A percentile compares a stretch with the other conserved stretches of the same genome.
These are phyloP conservation scores for Vombatus ursinus DNA, from an alignment of 2,113 vertebrate species.

Conservation along the genomic window DNA sequence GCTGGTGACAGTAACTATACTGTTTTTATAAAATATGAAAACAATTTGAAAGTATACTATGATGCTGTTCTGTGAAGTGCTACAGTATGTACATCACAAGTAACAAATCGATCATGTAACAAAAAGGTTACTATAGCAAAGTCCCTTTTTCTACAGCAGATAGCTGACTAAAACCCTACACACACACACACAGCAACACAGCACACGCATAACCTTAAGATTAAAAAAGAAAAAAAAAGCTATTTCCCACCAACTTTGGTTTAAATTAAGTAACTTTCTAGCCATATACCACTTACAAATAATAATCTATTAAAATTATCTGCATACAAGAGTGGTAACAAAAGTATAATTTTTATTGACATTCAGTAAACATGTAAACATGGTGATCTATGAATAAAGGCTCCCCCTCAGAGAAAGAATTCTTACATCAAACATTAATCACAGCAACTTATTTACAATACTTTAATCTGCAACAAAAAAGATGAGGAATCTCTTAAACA, in stretches of 20 bases:
- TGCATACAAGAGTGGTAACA: conserved; percentile 23
- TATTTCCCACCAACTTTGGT: background rate
- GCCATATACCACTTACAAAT: conserved; percentile 14
- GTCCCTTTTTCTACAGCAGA: conserved; percentile 54
- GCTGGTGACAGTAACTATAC: background rate
- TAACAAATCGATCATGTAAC: background rate
- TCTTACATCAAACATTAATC: background rate
- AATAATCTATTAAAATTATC: background rate
- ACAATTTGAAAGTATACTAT: conserved; percentile 1
- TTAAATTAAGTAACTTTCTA: conserved; percentile 4
- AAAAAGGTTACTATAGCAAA: conserved; percentile 50
- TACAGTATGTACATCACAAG: background rate
- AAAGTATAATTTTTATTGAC: background rate
- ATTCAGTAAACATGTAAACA: conserved; percentile 19
- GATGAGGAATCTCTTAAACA: background rate
- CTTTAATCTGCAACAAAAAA: conserved; percentile 10
- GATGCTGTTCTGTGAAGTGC: background rate
- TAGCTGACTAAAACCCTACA: conserved; percentile 53
- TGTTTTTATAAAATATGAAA: background rate
- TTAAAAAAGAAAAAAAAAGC: conserved; percentile 12
- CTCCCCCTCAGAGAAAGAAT: conserved; percentile 26
- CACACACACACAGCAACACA: conserved; percentile 22
- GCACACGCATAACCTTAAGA: conserved; percentile 1
- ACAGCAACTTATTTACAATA: conserved; percentile 36
- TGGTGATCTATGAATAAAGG: conserved; percentile 11